A percentile compares a stretch with the other conserved stretches of the same genome.
phyloP scores from a whole-genome alignment of 2,888 invertebrate species.

The Drosophila yooni region DNA sequence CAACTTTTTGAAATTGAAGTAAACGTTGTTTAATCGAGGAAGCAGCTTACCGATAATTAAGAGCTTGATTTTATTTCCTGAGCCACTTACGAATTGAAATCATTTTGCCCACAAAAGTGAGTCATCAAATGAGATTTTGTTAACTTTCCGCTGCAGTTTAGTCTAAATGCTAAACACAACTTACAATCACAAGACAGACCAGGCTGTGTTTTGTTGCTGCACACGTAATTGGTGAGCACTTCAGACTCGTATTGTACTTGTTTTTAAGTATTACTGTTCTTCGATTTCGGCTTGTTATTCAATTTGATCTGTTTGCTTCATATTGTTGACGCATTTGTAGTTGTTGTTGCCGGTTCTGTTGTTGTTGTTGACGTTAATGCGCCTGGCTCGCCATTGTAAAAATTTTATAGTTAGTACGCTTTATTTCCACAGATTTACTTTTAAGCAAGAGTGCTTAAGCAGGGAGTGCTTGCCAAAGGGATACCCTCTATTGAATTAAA shows the following conservation, averaged over 20 bases:
- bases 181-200: constrained; percentile 12
- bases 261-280: constrained; percentile 25
- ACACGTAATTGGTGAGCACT: constrained; percentile 33
- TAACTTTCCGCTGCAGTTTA: not conserved
- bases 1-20: not conserved
- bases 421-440: constrained; percentile 50
- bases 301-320: constrained; percentile 45
- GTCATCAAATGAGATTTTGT: constrained; percentile 2
- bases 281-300: constrained; percentile 30
- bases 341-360: constrained; percentile 21
- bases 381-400: constrained; percentile 61
- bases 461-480: not conserved
- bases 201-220: constrained; percentile 13
- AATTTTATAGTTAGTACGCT: constrained; percentile 74
- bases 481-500: constrained; percentile 3
- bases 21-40: not conserved
- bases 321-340: not conserved
- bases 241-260: constrained; percentile 28
- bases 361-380: constrained; percentile 50
- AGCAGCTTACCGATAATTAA: constrained; percentile 5
- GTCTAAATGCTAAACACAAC: not conserved
- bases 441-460: not conserved
- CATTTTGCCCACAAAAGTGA: not conserved
- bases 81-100: not conserved
- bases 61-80: not conserved